These are phyloP conservation scores for Oryzias celebensis DNA, from an alignment of 2,113 vertebrate species.

Conservation along the genomic window DNA sequence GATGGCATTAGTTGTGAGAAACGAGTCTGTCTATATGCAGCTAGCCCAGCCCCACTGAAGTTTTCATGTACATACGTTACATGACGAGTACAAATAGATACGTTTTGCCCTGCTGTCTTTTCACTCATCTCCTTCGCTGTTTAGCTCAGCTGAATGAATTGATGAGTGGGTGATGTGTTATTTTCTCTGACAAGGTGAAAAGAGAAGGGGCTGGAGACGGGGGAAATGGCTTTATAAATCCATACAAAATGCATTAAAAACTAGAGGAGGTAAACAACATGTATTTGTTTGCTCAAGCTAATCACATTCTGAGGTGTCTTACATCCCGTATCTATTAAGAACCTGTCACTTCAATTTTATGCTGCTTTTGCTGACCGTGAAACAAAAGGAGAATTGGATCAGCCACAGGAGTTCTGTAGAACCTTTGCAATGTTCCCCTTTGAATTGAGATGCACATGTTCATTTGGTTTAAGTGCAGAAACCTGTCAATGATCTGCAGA, in stretches of 20 bases:
- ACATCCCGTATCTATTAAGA: not conserved
- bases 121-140: constrained; percentile 38
- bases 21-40: no score
- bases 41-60: no score
- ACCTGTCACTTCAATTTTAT: constrained; percentile 3
- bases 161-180: constrained; percentile 70
- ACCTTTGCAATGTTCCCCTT: constrained; percentile 15
- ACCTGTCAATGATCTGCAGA: constrained; percentile 23
- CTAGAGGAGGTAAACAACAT: constrained; percentile 2
- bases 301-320: constrained; percentile 10
- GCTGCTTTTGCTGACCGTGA: not conserved
- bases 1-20: no score
- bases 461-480: constrained; percentile 19
- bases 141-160: constrained; percentile 57
- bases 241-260: constrained; percentile 17
- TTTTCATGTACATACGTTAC: constrained; percentile 10
- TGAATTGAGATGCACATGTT: constrained; percentile 8
- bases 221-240: constrained; percentile 32
- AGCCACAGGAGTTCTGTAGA: not conserved
- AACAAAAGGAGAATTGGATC: constrained; percentile 3
- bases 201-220: constrained; percentile 26
- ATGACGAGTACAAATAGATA: constrained; percentile 49
- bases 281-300: constrained; percentile 5
- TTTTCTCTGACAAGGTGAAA: constrained; percentile 56
- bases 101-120: constrained; percentile 32